Base-by-base conservation (phyloP, 2,113 vertebrate genomes). In the Choloepus hoffmanni region DNA sequence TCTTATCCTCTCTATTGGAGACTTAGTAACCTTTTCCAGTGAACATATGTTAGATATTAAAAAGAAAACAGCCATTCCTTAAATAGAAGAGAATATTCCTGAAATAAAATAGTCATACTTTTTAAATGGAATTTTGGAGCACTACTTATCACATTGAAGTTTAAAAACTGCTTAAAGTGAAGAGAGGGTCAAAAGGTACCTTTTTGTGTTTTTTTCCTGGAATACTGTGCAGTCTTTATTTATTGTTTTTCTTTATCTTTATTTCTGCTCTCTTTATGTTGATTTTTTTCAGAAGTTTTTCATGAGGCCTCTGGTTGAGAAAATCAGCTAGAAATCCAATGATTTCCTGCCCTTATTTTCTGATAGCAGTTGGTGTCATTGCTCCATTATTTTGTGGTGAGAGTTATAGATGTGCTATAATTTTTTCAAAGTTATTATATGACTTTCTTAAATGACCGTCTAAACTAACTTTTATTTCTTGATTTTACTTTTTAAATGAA, bases 121-220 rank as follows among this genome's bases (percentile, higher is more conserved):
- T 85, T 72, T 60, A 19, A 77, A n/a, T 58, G 50, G 43, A 78
- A 33, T 55, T 81, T 65, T 79, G 85, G 62, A 85, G 14, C 13
- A 68, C 50, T 90, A 3, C n/a, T 60, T 94, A 68, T 77, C 18
- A 36, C 60, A 60, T 23, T 90, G 0, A 76, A 40, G 40, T 58
- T 72, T 36, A 36, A 92, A 94, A 50, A 94, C 92, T 92, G 65
- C 26, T 13, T 92, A 12, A 96, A 86, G 50, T 68, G 28, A 90
- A 95, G 40, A 40, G 11, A 67, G 40, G 11, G 10, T n/a, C 19
- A 11, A 48, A 82, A 72, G 45, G 85, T 60, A 40, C 30, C 72
- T 21, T 3, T 58, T 62, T 43, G 40, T 45, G 19, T 4, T 68
- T 78, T 30, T 50, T n/a, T 9, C 9, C 26, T 63, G 40, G 36